A percentile compares a stretch with the other conserved stretches of the same genome.
These are phyloP conservation scores for Oostethus manadensis DNA, from an alignment of 2,113 vertebrate species.

Conservation along the genomic window DNA sequence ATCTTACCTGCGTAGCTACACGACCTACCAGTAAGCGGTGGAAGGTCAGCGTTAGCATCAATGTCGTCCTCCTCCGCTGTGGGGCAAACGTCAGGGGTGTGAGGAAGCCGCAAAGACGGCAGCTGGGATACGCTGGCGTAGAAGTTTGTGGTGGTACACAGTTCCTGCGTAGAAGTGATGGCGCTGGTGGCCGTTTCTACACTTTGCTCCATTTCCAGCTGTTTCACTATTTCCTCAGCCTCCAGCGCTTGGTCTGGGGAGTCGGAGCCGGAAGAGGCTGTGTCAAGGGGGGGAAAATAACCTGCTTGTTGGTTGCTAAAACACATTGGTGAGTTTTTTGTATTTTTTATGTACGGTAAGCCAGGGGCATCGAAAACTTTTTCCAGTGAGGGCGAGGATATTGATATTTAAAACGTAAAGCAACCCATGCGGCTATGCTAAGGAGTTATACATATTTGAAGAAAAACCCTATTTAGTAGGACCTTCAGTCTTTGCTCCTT, in stretches of 20 bases:
- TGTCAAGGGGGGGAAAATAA: not conserved
- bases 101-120: conserved; percentile 68
- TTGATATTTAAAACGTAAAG: too few species aligned
- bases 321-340: too few species aligned
- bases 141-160: conserved; percentile 72
- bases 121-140: conserved; percentile 68
- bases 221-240: conserved; percentile 93
- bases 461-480: too few species aligned
- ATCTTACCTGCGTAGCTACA: not conserved
- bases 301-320: too few species aligned
- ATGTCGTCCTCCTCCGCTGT: conserved; percentile 75
- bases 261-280: conserved; percentile 86
- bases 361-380: too few species aligned
- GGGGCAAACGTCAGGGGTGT: conserved; percentile 71
- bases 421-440: too few species aligned
- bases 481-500: too few species aligned
- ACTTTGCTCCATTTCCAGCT: conserved; percentile 91
- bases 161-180: conserved; percentile 77
- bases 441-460: too few species aligned
- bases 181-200: conserved; percentile 87
- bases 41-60: conserved; percentile 80
- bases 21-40: conserved; percentile 84
- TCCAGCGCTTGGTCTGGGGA: conserved; percentile 91
- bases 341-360: too few species aligned
- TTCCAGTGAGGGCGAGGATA: too few species aligned